A percentile compares a stretch with the other conserved stretches of the same genome.
Conservation (phyloP, 2,888 invertebrate species). For the Eubasilissa splendida region DNA sequence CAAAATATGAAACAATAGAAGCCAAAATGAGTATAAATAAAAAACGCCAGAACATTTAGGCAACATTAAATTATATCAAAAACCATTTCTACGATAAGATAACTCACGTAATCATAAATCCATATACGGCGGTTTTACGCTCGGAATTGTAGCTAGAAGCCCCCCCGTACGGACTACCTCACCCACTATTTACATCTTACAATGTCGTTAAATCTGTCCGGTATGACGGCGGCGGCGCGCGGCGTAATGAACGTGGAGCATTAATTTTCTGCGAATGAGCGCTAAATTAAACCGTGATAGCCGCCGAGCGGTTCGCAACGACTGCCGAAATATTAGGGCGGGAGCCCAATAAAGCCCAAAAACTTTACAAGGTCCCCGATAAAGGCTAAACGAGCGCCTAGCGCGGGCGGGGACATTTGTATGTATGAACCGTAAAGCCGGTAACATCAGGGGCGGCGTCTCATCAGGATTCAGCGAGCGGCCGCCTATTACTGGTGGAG, state of each 20-base stretch:
- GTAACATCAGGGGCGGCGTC: constrained; percentile 44
- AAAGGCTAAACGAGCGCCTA: constrained; percentile 34
- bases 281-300: constrained; percentile 48
- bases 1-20: too few species aligned
- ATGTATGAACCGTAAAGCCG: constrained; percentile 55
- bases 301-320: constrained; percentile 28
- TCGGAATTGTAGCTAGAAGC: constrained; percentile 18
- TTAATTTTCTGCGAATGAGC: constrained; percentile 55
- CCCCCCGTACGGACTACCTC: background rate
- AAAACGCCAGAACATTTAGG: too few species aligned
- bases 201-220: constrained; percentile 42
- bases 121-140: constrained; percentile 2
- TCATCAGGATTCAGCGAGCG: constrained; percentile 57
- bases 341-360: constrained; percentile 35
- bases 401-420: constrained; percentile 52
- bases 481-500: constrained; percentile 56
- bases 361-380: constrained; percentile 39
- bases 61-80: too few species aligned
- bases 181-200: constrained; percentile 28
- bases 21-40: too few species aligned
- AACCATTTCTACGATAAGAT: background rate
- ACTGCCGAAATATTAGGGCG: constrained; percentile 36
- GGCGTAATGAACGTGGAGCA: constrained; percentile 50
- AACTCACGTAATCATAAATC: constrained; percentile 34
- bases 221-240: constrained; percentile 43